These are phyloP conservation scores for Mus musculus DNA, from an alignment of 2,113 vertebrate species.

Conservation along the genomic window GRCm39 chr1:95878001-95878500, in stretches of 20 bases:
- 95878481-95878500: conserved; percentile 52
- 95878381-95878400: conserved; percentile 38
- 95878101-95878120: neutral
- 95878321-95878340: conserved; percentile 67
- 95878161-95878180: neutral
- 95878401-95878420: conserved; percentile 48
- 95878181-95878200: conserved; percentile 57
- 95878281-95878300: conserved; percentile 66
- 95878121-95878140: conserved; percentile 29
- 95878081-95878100: conserved; percentile 28
- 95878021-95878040: neutral
- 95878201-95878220: conserved; percentile 23
- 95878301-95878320: conserved; percentile 61
- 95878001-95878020: conserved; percentile 22
- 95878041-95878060: neutral
- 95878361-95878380: conserved; percentile 67
- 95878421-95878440: conserved; percentile 57
- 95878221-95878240: neutral
- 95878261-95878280: conserved; percentile 76
- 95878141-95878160: conserved; percentile 19
- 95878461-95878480: conserved; percentile 56
- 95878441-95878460: conserved; percentile 61
- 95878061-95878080: neutral
- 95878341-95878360: conserved; percentile 38
- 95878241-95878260: conserved; percentile 62